phyloP scores from a whole-genome alignment of 2,888 invertebrate species.

The Periphyllus acericola region DNA sequence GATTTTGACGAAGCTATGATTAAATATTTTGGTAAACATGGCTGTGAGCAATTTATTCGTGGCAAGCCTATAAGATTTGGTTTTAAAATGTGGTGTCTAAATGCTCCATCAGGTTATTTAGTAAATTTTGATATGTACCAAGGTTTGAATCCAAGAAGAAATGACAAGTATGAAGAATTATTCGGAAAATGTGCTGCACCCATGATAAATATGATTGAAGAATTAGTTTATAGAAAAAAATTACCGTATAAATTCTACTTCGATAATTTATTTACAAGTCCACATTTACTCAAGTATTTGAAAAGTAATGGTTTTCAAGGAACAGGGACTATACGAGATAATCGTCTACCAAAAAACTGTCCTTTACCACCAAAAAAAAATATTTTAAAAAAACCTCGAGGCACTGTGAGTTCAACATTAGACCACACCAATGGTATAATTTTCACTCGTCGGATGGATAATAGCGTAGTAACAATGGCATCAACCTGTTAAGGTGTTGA shows the following conservation, averaged over 20 bases:
- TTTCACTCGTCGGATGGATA: neutral
- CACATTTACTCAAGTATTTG: constrained; percentile 31
- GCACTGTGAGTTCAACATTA: constrained; percentile 53
- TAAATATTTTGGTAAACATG: constrained; percentile 26
- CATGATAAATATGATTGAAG: constrained; percentile 49
- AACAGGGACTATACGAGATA: constrained; percentile 65
- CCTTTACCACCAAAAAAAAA: constrained; percentile 60
- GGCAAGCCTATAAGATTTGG: too few species aligned
- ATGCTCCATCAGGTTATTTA: constrained; percentile 65
- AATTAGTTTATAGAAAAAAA: constrained; percentile 62
- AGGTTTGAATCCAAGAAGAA: constrained; percentile 54
- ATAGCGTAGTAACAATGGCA: neutral
- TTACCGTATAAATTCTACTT: constrained; percentile 64
- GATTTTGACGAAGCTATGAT: constrained; percentile 37
- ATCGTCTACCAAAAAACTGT: constrained; percentile 63
- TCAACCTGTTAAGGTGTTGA: neutral
- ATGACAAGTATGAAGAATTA: neutral
- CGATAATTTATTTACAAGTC: constrained; percentile 65
- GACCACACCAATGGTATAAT: constrained; percentile 14
- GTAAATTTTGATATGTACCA: too few species aligned
- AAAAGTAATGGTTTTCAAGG: constrained; percentile 31
- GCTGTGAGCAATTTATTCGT: constrained; percentile 64
- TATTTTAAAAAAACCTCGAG: constrained; percentile 56
- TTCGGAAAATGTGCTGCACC: neutral
- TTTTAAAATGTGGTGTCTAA: constrained; percentile 66